phyloP scores from a whole-genome alignment of 2,888 invertebrate genomes.

The Rhaphigaster nebulosa region DNA sequence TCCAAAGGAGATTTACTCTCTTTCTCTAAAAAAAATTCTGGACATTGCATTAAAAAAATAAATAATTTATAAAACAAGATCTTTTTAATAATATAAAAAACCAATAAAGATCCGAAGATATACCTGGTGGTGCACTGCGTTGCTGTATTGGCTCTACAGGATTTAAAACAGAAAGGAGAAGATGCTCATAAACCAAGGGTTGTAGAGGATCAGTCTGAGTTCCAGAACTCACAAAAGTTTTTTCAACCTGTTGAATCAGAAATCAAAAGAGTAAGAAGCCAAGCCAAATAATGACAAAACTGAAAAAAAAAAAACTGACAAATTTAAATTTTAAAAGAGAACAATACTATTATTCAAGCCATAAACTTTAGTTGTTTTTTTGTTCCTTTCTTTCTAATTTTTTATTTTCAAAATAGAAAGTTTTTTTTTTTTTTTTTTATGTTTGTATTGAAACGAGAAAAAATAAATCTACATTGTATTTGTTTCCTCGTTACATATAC shows the following conservation, averaged over 20 bases:
- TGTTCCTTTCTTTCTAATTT: too few species aligned
- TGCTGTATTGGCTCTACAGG: constrained; percentile 64
- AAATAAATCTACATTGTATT: too few species aligned
- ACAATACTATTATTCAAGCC: too few species aligned
- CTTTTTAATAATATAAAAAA: not conserved
- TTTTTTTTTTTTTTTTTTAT: too few species aligned
- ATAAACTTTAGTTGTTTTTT: too few species aligned
- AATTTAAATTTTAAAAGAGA: too few species aligned
- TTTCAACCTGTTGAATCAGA: constrained; percentile 31
- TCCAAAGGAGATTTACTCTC: too few species aligned
- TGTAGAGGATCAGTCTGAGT: constrained; percentile 76
- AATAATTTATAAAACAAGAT: not conserved
- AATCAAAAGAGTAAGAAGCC: not conserved
- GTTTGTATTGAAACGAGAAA: too few species aligned
- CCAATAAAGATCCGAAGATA: not conserved
- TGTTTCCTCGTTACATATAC: too few species aligned
- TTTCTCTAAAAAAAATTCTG: not conserved
- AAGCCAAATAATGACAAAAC: not conserved
- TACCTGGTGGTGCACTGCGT: constrained; percentile 63
- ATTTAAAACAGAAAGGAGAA: constrained; percentile 78
- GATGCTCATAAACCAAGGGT: constrained; percentile 78
- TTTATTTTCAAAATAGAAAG: too few species aligned
- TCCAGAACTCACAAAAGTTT: constrained; percentile 72
- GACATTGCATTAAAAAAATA: not conserved
- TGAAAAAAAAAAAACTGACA: not conserved